Base-by-base conservation (phyloP, 1,140 invertebrate genomes). In the Argopecten irradians region DNA sequence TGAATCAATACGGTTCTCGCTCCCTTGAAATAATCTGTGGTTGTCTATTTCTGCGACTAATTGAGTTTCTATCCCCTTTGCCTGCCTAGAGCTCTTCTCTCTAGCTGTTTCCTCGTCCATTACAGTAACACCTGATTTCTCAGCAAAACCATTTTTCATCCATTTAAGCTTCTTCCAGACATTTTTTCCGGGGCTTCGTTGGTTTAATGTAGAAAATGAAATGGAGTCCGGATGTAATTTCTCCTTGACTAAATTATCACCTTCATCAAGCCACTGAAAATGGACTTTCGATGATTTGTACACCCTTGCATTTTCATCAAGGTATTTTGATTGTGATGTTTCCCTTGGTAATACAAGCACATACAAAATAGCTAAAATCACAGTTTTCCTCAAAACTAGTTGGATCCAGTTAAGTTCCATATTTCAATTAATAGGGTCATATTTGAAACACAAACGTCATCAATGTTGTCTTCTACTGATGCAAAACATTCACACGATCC, bases 221-320 rank as follows among this genome's bases (percentile, higher is more conserved):
- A 71, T 28, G n/a, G 55, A 28, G 22, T 71, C 22, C 5, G 55
- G 16, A n/a, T n/a, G 1, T 28, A 28, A n/a, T 71, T 71, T 71
- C 55, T 71, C 55, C 55, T 0, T 5, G 55, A 71, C 16, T 71
- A 71, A 71, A 28, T 71, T 71, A 28, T 71, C 55, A 28, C 55
- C 28, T 1, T 11, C 22, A n/a, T 71, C 55, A n/a, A 71, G 55
- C 55, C 55, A 71, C 55, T 71, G 55, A 71, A 71, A 71, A 71
- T 71, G 55, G 55, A 71, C 55, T 71, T 71, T 8, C 55, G 55
- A 71, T 71, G 55, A n/a, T 71, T 71, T 22, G 55, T 71, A 71
- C 16, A 16, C 5, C 55, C 55, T 28, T 5, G 55, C n/a, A 28
- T 71, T 71, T 71, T 71, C 55, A 5, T 71, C 55, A 28, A 8